Conservation (phyloP, 23 tunicate species). For the Diplosoma virens region DNA sequence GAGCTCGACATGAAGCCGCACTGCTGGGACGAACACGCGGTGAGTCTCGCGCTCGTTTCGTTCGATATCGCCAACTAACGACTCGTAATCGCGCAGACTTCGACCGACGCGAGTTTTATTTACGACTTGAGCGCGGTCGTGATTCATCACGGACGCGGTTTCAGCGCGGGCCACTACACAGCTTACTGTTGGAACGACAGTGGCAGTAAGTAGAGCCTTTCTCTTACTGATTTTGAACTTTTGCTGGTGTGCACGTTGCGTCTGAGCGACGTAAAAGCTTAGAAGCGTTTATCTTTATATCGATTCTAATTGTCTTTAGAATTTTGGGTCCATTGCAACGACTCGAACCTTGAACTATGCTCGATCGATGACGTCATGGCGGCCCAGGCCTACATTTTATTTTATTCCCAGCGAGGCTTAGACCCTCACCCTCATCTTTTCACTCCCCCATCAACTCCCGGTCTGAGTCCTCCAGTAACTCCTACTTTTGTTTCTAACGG, state of each 20-base stretch:
- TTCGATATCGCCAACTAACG: neutral
- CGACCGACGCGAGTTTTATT: conserved; percentile 25
- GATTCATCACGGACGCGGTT: conserved; percentile 95
- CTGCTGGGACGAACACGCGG: conserved; percentile 44
- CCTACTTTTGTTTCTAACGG: conserved; percentile 26
- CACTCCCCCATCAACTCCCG: conserved; percentile 66
- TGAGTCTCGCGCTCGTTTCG: neutral
- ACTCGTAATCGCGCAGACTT: neutral
- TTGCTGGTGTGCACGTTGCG: neutral
- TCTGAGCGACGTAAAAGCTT: too few relatives aligned
- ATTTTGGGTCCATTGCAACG: conserved; percentile 99
- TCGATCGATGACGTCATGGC: conserved; percentile 94
- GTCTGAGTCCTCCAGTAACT: conserved; percentile 51
- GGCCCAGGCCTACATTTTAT: conserved; percentile 96
- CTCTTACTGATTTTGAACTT: neutral
- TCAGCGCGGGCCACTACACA: conserved; percentile 96
- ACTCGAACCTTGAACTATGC: conserved; percentile 85
- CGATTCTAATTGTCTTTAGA: conserved; percentile 58
- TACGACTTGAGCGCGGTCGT: conserved; percentile 97
- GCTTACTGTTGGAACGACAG: conserved; percentile 95
- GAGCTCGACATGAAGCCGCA: conserved; percentile 87
- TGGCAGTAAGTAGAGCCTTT: conserved; percentile 49
- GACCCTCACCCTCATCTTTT: conserved; percentile 88
- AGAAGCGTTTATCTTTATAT: too few relatives aligned
- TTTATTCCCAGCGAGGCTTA: conserved; percentile 80